Percentiles rank a stretch among this genome's conserved stretches.
phyloP scores from a whole-genome alignment of 2,797 vertebrate genomes.

The Notoglanidium macrostoma region DNA sequence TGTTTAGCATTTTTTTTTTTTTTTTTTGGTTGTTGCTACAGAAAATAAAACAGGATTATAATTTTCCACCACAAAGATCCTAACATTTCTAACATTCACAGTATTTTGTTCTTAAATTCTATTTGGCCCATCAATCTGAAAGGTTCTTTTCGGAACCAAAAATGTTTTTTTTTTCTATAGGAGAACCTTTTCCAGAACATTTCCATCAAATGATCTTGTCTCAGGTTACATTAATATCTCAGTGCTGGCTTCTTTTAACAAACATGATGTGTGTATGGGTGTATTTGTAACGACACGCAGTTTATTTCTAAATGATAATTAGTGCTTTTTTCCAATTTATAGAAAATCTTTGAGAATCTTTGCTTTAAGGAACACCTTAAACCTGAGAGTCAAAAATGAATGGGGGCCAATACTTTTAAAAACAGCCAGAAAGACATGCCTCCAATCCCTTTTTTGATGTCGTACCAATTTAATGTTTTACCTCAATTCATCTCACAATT shows the following conservation, averaged over 20 bases:
- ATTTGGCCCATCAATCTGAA: not conserved
- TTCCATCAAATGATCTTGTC: not conserved
- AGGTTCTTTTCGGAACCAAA: not conserved
- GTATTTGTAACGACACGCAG: not conserved
- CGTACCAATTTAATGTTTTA: not conserved
- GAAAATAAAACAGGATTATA: not conserved
- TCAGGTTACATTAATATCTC: not conserved
- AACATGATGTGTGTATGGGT: not conserved
- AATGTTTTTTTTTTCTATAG: not conserved
- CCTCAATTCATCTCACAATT: not conserved
- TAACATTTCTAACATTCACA: not conserved
- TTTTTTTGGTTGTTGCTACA: not conserved
- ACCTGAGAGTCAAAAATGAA: too few relatives aligned
- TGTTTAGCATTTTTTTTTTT: not conserved
- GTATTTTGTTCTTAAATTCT: not conserved
- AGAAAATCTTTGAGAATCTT: not conserved
- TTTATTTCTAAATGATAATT: not conserved
- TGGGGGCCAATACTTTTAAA: slow-evolving; percentile 11
- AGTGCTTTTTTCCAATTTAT: not conserved
- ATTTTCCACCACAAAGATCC: not conserved
- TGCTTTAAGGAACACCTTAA: not conserved
- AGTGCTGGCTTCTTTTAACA: not conserved
- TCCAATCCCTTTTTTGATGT: too few relatives aligned
- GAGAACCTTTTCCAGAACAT: not conserved
- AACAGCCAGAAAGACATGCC: not conserved